Conservation (phyloP, 1,140 invertebrate genomes). For the Medauroidea extradentata region DNA sequence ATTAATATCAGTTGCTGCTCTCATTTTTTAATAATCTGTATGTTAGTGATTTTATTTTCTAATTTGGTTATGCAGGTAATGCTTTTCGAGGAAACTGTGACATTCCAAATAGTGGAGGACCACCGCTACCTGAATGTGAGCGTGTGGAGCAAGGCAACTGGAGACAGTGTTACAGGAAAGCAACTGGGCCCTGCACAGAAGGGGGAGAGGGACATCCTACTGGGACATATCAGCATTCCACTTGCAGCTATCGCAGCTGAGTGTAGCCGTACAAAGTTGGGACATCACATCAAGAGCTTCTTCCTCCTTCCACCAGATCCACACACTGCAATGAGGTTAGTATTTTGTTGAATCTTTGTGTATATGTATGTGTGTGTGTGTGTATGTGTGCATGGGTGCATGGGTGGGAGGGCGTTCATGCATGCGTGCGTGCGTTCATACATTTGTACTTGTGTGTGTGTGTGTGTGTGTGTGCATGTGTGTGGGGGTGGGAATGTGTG, state of each 20-base stretch:
- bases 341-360: too few relatives aligned
- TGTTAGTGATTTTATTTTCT: too few relatives aligned
- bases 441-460: too few relatives aligned
- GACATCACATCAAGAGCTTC: slow-evolving; percentile 69
- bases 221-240: slow-evolving; percentile 78
- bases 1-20: too few relatives aligned
- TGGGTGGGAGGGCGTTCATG: too few relatives aligned
- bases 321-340: slow-evolving; percentile 49
- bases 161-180: slow-evolving; percentile 1
- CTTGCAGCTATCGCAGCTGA: slow-evolving; percentile 69
- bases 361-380: too few relatives aligned
- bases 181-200: slow-evolving; percentile 19
- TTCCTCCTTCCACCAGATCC: slow-evolving; percentile 67
- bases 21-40: too few relatives aligned
- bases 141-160: slow-evolving; percentile 64
- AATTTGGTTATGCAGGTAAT: slow-evolving; percentile 53
- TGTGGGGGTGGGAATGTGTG: too few relatives aligned
- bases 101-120: slow-evolving; percentile 63
- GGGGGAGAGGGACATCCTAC: slow-evolving; percentile 55
- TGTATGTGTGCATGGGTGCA: too few relatives aligned
- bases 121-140: slow-evolving; percentile 78
- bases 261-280: slow-evolving; percentile 73
- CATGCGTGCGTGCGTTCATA: too few relatives aligned
- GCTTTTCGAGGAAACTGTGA: slow-evolving; percentile 69
- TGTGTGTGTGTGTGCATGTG: too few relatives aligned